These are phyloP conservation scores for Trachelus iudaicus DNA, from an alignment of 2,888 invertebrate species.

Conservation along the genomic window DNA sequence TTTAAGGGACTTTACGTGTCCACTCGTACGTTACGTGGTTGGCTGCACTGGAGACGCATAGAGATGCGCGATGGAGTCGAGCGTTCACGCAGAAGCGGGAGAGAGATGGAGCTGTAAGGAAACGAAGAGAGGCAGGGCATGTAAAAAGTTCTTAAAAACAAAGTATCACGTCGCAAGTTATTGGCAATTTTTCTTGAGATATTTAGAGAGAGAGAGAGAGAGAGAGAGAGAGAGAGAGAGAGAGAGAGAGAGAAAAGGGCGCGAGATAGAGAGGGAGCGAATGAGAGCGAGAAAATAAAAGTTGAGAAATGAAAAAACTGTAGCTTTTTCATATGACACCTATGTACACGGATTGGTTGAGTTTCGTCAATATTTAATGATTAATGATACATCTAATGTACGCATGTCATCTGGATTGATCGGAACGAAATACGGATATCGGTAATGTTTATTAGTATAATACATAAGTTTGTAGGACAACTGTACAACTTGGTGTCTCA, in stretches of 20 bases:
- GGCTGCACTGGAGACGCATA: not conserved
- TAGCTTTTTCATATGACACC: conserved; percentile 2
- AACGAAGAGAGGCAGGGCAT: not conserved
- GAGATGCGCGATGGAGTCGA: not conserved
- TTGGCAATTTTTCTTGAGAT: not conserved
- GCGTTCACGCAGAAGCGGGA: not conserved
- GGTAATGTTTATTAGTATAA: conserved; percentile 13
- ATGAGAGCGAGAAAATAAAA: not conserved
- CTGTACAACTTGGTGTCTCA: conserved; percentile 49
- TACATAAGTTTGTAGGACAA: conserved; percentile 42
- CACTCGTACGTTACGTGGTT: not conserved
- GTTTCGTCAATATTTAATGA: not conserved
- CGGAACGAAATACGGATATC: not conserved
- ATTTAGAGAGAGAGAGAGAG: not conserved
- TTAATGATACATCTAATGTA: not conserved
- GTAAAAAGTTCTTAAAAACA: not conserved
- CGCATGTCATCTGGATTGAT: not conserved
- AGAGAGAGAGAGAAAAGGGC: no score
- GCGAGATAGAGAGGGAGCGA: not conserved
- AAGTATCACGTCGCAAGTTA: not conserved
- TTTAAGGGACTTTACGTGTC: not conserved
- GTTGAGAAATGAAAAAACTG: not conserved
- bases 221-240: no score
- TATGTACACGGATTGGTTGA: not conserved
- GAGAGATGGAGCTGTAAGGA: not conserved